A percentile compares a stretch with the other conserved stretches of the same genome.
Conservation (phyloP, 30 jellyfish, hydroid and myxozoan species). For the Hydra vulgaris region DNA sequence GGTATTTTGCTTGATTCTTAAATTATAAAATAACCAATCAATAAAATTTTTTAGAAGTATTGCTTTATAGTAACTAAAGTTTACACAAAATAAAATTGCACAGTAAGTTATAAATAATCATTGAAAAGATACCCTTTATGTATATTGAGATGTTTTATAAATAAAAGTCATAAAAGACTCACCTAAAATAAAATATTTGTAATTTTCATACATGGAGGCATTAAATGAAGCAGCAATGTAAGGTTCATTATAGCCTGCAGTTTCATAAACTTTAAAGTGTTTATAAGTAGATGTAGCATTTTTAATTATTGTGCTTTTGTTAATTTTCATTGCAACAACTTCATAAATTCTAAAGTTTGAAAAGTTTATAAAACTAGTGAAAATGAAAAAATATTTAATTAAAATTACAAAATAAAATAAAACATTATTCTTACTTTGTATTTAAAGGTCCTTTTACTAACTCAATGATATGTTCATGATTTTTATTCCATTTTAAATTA, state of each 20-base stretch:
- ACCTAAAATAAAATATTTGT: conserved; percentile 2
- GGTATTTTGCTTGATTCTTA: too few relatives aligned
- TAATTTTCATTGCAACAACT: conserved; percentile 5
- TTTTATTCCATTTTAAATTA: background rate
- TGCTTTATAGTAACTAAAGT: too few relatives aligned
- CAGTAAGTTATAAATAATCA: too few relatives aligned
- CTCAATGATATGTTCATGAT: background rate
- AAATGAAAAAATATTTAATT: background rate
- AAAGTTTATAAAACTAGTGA: too few relatives aligned
- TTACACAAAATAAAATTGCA: too few relatives aligned
- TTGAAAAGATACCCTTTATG: too few relatives aligned
- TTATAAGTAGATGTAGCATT: background rate
- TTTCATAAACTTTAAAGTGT: conserved; percentile 8
- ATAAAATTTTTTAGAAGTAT: too few relatives aligned
- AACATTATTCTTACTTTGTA: background rate
- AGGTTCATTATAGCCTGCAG: conserved; percentile 20
- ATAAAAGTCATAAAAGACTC: too few relatives aligned
- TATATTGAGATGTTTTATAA: too few relatives aligned
- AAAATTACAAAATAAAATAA: background rate
- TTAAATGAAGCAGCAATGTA: conserved; percentile 13
- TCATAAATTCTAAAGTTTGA: background rate
- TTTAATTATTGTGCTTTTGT: background rate
- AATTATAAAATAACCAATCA: too few relatives aligned
- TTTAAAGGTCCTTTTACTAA: background rate
- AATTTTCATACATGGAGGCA: background rate